Evolutionary conservation across 2,113 vertebrate species (phyloP).

Genomic region (Gymnorhina tibicen): DNA sequence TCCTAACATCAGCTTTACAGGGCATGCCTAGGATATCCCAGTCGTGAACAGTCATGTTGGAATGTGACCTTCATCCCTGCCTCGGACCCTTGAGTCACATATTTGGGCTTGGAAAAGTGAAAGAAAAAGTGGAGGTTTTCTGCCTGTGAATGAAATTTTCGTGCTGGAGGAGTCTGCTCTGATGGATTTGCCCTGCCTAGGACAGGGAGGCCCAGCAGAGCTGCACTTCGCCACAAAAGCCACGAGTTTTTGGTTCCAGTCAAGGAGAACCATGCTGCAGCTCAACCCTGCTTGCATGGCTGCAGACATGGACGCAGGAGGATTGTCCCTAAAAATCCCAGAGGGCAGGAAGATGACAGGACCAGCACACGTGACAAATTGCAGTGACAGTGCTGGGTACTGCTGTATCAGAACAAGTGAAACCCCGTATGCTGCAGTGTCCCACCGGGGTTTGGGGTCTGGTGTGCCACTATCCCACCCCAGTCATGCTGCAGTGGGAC

Average conservation of each 20-base stretch:
- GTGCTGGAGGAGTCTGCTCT: background rate
- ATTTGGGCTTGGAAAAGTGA: background rate
- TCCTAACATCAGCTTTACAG: background rate
- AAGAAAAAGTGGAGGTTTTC: background rate
- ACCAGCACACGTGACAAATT: background rate
- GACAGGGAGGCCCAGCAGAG: background rate
- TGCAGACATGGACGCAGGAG: background rate
- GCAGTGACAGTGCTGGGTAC: background rate
- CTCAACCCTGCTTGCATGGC: background rate
- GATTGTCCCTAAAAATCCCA: background rate
- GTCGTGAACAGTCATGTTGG: accelerated
- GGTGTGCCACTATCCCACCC: background rate
- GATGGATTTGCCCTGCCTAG: background rate
- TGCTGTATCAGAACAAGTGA: accelerated
- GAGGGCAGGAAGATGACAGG: background rate
- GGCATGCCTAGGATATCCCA: background rate
- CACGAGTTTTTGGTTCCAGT: accelerated
- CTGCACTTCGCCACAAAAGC: background rate
- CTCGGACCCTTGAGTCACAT: accelerated
- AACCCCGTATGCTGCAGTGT: accelerated
- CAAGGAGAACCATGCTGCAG: background rate
- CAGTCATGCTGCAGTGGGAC: background rate
- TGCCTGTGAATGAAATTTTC: background rate
- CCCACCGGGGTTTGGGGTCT: background rate
- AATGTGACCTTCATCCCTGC: background rate